phyloP scores from a whole-genome alignment of 2,888 invertebrate genomes.

The Coleophora flavipennella region DNA sequence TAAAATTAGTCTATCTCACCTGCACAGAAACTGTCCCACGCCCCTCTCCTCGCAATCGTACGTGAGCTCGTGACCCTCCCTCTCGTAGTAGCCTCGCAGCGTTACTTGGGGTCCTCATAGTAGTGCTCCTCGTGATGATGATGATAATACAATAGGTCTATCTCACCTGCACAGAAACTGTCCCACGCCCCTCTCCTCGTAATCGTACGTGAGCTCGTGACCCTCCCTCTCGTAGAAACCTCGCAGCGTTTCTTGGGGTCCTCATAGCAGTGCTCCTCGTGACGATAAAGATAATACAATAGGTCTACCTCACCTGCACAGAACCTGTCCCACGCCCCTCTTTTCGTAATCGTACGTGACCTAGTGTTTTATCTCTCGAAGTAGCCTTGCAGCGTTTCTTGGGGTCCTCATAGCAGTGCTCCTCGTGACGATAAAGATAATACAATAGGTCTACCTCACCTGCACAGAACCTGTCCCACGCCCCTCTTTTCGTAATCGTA shows the following conservation, averaged over 20 bases:
- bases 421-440: no score
- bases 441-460: constrained; percentile 45
- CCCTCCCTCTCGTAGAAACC: constrained; percentile 97
- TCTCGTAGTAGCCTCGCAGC: constrained; percentile 92
- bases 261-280: constrained; percentile 91
- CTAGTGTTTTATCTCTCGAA: constrained; percentile 94
- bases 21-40: constrained; percentile 88
- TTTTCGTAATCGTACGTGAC: constrained; percentile 91
- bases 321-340: constrained; percentile 86
- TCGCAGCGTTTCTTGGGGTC: constrained; percentile 95
- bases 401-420: constrained; percentile 93
- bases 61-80: constrained; percentile 88
- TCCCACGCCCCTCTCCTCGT: constrained; percentile 87
- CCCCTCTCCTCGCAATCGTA: constrained; percentile 92
- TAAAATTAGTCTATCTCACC: constrained; percentile 45
- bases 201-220: constrained; percentile 86
- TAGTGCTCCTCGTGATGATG: constrained; percentile 95
- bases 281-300: no score
- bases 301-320: constrained; percentile 79
- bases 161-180: constrained; percentile 85
- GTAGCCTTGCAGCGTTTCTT: constrained; percentile 93
- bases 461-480: constrained; percentile 88
- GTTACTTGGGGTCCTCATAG: constrained; percentile 95
- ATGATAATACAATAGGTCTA: no score
- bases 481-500: constrained; percentile 92